Percentiles rank a stretch among this genome's conserved stretches.
These are phyloP conservation scores for Macaca mulatta DNA, from an alignment of 2,113 vertebrate genomes.

Conservation along the genomic window DNA sequence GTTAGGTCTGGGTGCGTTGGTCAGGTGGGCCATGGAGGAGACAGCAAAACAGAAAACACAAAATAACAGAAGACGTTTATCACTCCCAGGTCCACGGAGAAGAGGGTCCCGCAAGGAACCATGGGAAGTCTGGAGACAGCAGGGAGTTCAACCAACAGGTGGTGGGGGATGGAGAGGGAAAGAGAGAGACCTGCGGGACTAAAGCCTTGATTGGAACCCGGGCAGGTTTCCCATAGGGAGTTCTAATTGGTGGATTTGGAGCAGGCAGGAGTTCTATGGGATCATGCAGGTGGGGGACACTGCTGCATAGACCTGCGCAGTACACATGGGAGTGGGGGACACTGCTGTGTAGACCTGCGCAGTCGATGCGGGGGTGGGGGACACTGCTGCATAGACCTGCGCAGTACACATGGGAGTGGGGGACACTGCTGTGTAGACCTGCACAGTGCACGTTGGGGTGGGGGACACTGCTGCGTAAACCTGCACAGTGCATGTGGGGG, in stretches of 20 bases:
- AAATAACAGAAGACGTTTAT: not conserved
- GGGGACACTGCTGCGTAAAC: fast-evolving
- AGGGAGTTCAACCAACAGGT: not conserved
- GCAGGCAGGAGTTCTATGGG: not conserved
- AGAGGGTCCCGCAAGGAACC: not conserved
- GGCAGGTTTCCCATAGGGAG: not conserved
- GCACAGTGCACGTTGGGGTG: no score
- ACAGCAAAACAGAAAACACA: not conserved
- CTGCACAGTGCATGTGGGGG: no score
- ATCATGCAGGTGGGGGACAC: not conserved
- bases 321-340: no score
- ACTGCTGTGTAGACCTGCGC: no score
- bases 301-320: no score
- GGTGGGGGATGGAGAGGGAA: not conserved
- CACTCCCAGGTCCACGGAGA: not conserved
- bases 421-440: no score
- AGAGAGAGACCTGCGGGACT: not conserved
- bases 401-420: no score
- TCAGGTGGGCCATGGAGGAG: not conserved
- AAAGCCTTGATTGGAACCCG: not conserved
- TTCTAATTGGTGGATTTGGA: not conserved
- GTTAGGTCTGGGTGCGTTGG: not conserved
- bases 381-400: no score
- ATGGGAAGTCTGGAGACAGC: not conserved
- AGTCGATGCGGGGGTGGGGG: no score